phyloP scores from a whole-genome alignment of 92 coral and sea anemone genomes.

The Parazoanthus swiftii region DNA sequence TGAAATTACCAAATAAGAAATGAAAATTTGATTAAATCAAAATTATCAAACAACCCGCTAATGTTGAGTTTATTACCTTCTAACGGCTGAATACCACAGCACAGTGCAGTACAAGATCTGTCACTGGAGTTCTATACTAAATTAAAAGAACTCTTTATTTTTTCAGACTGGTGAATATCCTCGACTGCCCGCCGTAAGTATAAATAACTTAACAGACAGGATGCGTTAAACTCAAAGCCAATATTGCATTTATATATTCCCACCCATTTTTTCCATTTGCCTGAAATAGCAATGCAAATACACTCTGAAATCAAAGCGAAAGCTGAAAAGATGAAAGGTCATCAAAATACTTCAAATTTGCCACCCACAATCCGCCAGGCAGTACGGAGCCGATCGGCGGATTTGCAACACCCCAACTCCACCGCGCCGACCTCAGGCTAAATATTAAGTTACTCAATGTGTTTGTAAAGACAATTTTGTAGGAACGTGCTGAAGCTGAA shows the following conservation, averaged over 20 bases:
- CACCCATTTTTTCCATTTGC: neutral
- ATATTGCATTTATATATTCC: neutral
- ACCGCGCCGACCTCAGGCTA: neutral
- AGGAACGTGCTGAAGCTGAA: too few relatives aligned
- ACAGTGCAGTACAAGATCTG: too few relatives aligned
- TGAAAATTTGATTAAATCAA: neutral
- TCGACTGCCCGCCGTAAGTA: neutral
- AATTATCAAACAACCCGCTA: neutral
- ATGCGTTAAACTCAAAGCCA: neutral
- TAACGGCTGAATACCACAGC: neutral
- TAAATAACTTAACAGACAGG: neutral
- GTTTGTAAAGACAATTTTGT: too few relatives aligned
- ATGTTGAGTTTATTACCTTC: neutral
- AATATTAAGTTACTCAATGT: too few relatives aligned
- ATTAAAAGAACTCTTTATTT: neutral
- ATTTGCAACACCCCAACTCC: neutral
- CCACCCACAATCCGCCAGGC: neutral
- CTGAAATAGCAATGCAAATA: neutral
- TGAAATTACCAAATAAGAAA: conserved; percentile 1
- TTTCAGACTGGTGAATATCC: neutral
- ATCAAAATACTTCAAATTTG: neutral
- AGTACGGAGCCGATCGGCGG: neutral
- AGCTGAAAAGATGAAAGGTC: neutral
- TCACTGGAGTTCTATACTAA: too few relatives aligned
- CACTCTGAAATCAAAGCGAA: neutral